phyloP scores from a whole-genome alignment of 2,113 vertebrate species.

The Oncorhynchus gorbuscha region DNA sequence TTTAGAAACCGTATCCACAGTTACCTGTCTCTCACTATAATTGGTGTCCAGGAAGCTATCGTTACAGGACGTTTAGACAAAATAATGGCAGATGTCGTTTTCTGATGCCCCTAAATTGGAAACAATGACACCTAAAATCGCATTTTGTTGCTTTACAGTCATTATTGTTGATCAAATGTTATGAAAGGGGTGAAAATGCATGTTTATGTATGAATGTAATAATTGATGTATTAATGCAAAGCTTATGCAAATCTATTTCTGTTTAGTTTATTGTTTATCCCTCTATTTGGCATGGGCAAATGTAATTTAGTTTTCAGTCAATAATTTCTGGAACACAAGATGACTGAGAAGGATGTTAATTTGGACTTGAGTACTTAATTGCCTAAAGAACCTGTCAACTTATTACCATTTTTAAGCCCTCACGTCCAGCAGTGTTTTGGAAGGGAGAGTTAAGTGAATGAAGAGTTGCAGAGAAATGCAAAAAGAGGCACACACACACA shows the following conservation, averaged over 20 bases:
- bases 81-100: conserved; percentile 12
- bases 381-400: conserved; percentile 30
- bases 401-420: not conserved
- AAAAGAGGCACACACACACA: too few relatives aligned
- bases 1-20: conserved; percentile 36
- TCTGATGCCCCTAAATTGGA: conserved; percentile 31
- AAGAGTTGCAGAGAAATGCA: not conserved
- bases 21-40: conserved; percentile 40
- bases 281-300: too few relatives aligned
- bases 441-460: not conserved
- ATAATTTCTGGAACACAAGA: conserved; percentile 21
- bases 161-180: too few relatives aligned
- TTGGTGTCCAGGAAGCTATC: conserved; percentile 37
- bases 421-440: conserved; percentile 7
- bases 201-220: not conserved
- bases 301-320: not conserved
- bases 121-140: too few relatives aligned
- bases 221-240: too few relatives aligned
- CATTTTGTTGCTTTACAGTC: too few relatives aligned
- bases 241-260: too few relatives aligned
- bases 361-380: conserved; percentile 37
- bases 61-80: conserved; percentile 46
- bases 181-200: not conserved
- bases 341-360: conserved; percentile 21
- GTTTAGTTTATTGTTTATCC: too few relatives aligned